phyloP scores from a whole-genome alignment of 2,888 invertebrate genomes.

The Drosophila prolongata region DNA sequence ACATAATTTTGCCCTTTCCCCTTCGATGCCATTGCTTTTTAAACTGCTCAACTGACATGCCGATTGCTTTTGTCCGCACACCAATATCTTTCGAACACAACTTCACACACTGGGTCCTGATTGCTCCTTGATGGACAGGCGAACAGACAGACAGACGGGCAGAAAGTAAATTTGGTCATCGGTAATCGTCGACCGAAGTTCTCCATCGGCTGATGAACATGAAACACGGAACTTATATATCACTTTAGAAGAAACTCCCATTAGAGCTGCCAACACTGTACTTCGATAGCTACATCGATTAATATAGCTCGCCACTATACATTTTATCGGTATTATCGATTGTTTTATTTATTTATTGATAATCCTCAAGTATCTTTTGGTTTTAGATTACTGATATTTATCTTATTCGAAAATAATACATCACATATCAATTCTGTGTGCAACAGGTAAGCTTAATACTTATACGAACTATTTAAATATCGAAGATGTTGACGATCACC shows the following conservation, averaged over 20 bases:
- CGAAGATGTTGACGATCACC: too few species aligned
- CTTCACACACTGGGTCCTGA: conserved; percentile 9
- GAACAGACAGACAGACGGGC: conserved; percentile 25
- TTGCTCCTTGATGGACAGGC: conserved; percentile 56
- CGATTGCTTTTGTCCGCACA: conserved; percentile 36
- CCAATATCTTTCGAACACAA: conserved; percentile 26
- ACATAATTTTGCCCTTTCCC: conserved; percentile 11
- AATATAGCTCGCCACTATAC: neutral
- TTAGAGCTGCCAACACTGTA: too few species aligned
- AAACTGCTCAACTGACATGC: conserved; percentile 36
- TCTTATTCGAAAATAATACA: too few species aligned
- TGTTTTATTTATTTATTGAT: neutral
- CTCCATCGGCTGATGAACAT: neutral
- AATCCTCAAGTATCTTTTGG: neutral
- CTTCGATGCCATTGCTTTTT: conserved; percentile 3
- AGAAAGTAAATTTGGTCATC: conserved; percentile 4
- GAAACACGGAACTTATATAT: neutral
- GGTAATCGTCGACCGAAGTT: conserved; percentile 4
- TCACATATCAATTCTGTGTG: too few species aligned
- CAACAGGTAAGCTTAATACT: too few species aligned
- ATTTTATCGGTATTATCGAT: neutral
- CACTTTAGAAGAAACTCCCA: too few species aligned
- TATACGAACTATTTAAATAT: too few species aligned
- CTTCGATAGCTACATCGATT: neutral
- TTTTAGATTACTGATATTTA: too few species aligned